Evolutionary conservation across 2,888 invertebrate genomes (phyloP).

Genomic region (Melipona beecheii): DNA sequence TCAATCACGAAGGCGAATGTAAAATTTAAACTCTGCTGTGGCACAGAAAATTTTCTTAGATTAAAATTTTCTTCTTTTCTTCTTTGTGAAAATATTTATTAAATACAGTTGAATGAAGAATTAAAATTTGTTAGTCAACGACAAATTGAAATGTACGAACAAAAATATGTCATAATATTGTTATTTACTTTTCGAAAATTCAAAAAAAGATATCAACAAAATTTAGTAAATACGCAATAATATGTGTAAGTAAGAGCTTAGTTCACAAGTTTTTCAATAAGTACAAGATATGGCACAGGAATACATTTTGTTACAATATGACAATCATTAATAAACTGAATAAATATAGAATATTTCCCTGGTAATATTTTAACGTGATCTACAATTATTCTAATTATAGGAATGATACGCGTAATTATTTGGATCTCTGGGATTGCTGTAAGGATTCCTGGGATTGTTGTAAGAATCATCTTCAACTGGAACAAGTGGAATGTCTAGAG

Average conservation of each 20-base stretch:
- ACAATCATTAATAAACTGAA: neutral
- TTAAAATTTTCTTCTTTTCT: too few species aligned
- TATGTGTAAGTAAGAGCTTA: neutral
- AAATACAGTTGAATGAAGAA: too few species aligned
- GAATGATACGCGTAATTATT: slow-evolving; percentile 18
- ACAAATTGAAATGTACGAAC: too few species aligned
- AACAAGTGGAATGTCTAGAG: slow-evolving; percentile 47
- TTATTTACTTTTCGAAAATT: neutral
- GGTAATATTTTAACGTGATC: neutral
- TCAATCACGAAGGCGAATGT: neutral
- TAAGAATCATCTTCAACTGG: slow-evolving; percentile 24
- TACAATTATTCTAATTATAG: slow-evolving; percentile 20
- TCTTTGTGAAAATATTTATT: too few species aligned
- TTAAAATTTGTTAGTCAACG: too few species aligned
- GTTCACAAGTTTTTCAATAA: neutral
- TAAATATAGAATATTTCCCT: neutral
- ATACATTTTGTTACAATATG: neutral
- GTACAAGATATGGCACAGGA: slow-evolving; percentile 4
- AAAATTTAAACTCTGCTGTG: too few species aligned
- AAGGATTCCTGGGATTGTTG: slow-evolving; percentile 15
- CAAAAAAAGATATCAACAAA: neutral
- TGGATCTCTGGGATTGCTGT: slow-evolving; percentile 1
- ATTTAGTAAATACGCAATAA: neutral
- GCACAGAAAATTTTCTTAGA: too few species aligned
- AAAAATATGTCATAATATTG: neutral